Evolutionary conservation across 2,797 vertebrate genomes (phyloP), one percentile per base, ranked within the genome.

Genomic region (Mus spretus): DNA sequence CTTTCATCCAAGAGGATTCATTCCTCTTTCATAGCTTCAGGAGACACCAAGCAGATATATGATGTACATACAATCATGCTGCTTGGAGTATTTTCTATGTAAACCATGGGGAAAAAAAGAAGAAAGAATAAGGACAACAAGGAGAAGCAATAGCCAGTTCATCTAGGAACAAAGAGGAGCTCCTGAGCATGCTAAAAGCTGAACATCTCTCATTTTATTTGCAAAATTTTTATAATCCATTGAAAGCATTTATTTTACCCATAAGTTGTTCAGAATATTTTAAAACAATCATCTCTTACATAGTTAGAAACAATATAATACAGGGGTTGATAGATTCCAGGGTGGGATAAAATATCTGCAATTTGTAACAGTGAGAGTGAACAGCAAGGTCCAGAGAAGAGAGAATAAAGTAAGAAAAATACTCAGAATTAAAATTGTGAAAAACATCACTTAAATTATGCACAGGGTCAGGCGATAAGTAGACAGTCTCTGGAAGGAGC

Each of bases 351-450:
- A 95, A 26, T 87, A 20, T 6, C 4, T 50, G 24, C 13, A 15
- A 31, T 92, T 86, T 80, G 79, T 34, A 55, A 74, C 5, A 79
- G 34, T 50, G 17, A 95, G 24, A 72, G 74, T 31, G 4, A 28
- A 59, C 82, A 50, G 86, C 72, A 91, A 20, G 6, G 3, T 15
- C 24, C 8, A 70, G 8, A 44, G 7, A 92, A 92, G 19, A 86
- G 22, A 44, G 7, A 0, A 74, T 9, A 14, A 88, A 57, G 14
- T 14, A 15, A 81, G 37, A 70, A 84, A 6, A 93, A 59, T 82
- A 44, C 53, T 24, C 44, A 59, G 31, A 34, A 87, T 94, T 67
- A 94, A 12, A 89, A 50, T 8, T 92, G 12, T 84, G 47, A 96
- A 17, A 94, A 75, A 2, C 65, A 22, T 0, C 34, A 84, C 63